A percentile compares a stretch with the other conserved stretches of the same genome.
These are phyloP conservation scores for Leptocoma aspasia DNA, from an alignment of 2,113 vertebrate species.

Conservation along the genomic window DNA sequence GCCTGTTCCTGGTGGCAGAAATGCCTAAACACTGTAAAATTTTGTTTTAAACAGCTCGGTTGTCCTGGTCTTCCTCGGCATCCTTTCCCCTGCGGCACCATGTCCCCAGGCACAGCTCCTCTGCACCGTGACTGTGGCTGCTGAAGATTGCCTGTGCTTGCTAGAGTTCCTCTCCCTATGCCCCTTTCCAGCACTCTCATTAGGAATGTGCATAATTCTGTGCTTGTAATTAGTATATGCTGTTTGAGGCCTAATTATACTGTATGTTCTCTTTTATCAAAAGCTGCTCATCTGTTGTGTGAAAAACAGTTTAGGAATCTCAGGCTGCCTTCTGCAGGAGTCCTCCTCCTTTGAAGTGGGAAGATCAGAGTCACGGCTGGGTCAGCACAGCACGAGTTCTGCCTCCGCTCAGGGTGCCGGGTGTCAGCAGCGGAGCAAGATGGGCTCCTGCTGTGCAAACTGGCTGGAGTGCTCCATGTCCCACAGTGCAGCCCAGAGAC, in stretches of 20 bases:
- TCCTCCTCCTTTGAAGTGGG: slow-evolving; percentile 28
- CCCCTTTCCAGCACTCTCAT: background rate
- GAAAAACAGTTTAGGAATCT: slow-evolving; percentile 36
- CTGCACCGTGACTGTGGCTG: accelerated
- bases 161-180: background rate
- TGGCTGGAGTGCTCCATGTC: accelerated
- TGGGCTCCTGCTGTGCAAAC: background rate
- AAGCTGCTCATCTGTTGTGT: slow-evolving; percentile 40
- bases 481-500: background rate
- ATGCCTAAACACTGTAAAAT: background rate
- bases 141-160: background rate
- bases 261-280: slow-evolving; percentile 19
- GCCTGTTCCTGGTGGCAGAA: background rate
- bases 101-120: background rate
- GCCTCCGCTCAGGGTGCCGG: background rate
- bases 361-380: slow-evolving; percentile 11
- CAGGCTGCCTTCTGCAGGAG: slow-evolving; percentile 1
- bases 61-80: background rate
- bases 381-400: background rate
- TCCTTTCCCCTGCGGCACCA: background rate
- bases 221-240: background rate
- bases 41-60: background rate
- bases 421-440: background rate
- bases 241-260: slow-evolving; percentile 28
- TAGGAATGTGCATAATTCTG: slow-evolving; percentile 7